Evolutionary conservation across 2,797 vertebrate genomes (phyloP), one percentile per base, ranked within the genome.

Genomic region (Holocentrus rufus): DNA sequence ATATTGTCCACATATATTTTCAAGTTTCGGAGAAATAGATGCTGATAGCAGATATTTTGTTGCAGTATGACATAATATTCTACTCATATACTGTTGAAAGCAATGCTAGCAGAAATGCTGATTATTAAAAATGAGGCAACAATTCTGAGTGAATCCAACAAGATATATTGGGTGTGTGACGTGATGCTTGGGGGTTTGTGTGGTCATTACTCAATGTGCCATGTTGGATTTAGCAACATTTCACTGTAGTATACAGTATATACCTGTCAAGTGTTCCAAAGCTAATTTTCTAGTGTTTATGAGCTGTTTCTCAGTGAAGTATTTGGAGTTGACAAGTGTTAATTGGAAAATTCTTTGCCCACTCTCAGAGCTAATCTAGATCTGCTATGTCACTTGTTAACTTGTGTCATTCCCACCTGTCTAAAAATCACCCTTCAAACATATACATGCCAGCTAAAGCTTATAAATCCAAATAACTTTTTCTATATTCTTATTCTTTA

Each of bases 11-110:
- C 44, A 70, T 39, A 8, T 77, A 52, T 60, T 34, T 80, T 84
- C 39, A 80, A 74, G 69, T 87, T 57, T 76, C 0, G 52, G 46
- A 64, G 81, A 60, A 69, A 70, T 70, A 88, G 72, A 74, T 76
- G 82, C 70, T 63, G 60, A 77, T 68, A 47, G 61, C 11, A 31
- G 64, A 22, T 73, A 30, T 83, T 65, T 17, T n/a, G 34, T 57
- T 69, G 76, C 79, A 84, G 73, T 7, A 58, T 69, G 67, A 72
- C 58, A 52, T 63, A 72, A 55, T 79, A 25, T 55, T 20, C 46
- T 36, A 20, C 15, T 53, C 27, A 65, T 36, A 50, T 11, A 54
- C 36, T 42, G 54, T 30, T 63, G 55, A 74, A 77, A 63, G 25
- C 36, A 76, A 83, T 61, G 80, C 68, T 50, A 68, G 62, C 79